Percentiles rank a stretch among this genome's conserved stretches.
These are phyloP conservation scores for Aphis craccivora DNA, from an alignment of 1,140 invertebrate genomes.

Conservation along the genomic window DNA sequence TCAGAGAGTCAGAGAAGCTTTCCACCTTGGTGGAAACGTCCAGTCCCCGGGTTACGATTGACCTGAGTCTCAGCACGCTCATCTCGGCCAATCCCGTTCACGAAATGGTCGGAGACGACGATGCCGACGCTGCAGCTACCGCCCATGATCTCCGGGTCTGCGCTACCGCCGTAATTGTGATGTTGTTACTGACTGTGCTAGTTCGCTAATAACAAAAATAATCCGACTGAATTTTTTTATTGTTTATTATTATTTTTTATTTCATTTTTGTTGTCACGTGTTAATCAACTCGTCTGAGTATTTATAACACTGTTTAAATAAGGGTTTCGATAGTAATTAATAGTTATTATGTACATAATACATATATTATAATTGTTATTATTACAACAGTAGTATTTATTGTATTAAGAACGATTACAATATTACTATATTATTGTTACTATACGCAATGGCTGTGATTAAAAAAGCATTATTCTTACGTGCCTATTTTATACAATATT, in stretches of 20 bases:
- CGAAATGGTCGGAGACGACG: slow-evolving; percentile 62
- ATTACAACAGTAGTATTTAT: background rate
- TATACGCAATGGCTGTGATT: background rate
- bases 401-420: background rate
- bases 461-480: slow-evolving; percentile 19
- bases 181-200: background rate
- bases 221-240: slow-evolving; percentile 42
- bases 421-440: background rate
- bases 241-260: background rate
- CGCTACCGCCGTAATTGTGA: too few species aligned
- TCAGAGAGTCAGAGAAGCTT: slow-evolving; percentile 84
- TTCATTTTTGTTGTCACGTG: background rate
- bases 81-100: slow-evolving; percentile 73
- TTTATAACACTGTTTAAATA: background rate
- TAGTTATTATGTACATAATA: background rate
- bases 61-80: slow-evolving; percentile 77
- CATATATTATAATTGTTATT: background rate
- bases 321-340: background rate
- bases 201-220: background rate
- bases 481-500: background rate
- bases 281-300: background rate
- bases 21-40: slow-evolving; percentile 77
- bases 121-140: slow-evolving; percentile 60
- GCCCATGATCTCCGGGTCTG: background rate
- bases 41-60: slow-evolving; percentile 75